Evolutionary conservation across 2,888 invertebrate genomes (phyloP).

Genomic region (Criorhina ranunculi): DNA sequence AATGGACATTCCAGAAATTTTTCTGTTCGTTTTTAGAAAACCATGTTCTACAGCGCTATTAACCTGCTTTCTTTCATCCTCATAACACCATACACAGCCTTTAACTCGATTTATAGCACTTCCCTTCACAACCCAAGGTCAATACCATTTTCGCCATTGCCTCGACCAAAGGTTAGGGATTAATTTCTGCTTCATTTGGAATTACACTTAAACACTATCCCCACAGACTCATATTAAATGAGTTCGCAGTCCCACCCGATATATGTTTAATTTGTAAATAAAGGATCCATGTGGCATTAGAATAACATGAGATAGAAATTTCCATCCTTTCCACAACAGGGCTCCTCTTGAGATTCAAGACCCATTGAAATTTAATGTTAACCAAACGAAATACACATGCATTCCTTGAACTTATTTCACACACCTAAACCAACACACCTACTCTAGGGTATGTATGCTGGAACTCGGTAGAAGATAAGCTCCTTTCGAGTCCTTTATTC

Average conservation of each 20-base stretch:
- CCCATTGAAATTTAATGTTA: slow-evolving; percentile 44
- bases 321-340: slow-evolving; percentile 1
- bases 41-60: too few species aligned
- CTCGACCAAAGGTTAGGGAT: slow-evolving; percentile 23
- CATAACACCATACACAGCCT: not conserved
- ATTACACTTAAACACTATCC: slow-evolving; percentile 31
- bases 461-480: slow-evolving; percentile 36
- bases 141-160: slow-evolving; percentile 11
- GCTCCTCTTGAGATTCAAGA: not conserved
- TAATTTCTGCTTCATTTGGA: slow-evolving; percentile 21
- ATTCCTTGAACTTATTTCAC: not conserved
- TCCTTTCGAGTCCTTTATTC: slow-evolving; percentile 48
- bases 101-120: slow-evolving; percentile 12
- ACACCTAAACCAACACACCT: not conserved
- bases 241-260: slow-evolving; percentile 6
- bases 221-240: slow-evolving; percentile 22
- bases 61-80: not conserved
- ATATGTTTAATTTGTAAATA: slow-evolving; percentile 64
- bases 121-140: slow-evolving; percentile 18
- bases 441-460: not conserved
- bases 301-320: slow-evolving; percentile 40
- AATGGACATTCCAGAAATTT: too few species aligned
- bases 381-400: slow-evolving; percentile 27
- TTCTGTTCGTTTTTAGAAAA: too few species aligned
- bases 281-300: slow-evolving; percentile 43